These are phyloP conservation scores for Petrophora chlorosata DNA, from an alignment of 2,888 invertebrate genomes.

Conservation along the genomic window DNA sequence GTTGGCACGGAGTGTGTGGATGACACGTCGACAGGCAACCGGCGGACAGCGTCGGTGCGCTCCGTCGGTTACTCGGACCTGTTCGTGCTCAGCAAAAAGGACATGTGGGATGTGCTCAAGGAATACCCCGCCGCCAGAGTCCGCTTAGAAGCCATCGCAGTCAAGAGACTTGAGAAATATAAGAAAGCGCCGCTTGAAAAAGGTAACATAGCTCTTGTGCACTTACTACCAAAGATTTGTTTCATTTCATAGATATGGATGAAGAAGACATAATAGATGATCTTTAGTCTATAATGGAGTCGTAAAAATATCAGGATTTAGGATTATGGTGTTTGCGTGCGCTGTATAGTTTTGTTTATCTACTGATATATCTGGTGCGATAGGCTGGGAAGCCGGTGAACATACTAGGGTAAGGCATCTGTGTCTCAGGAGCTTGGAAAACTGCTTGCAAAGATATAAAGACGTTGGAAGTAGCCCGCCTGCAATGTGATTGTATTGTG, in stretches of 20 bases:
- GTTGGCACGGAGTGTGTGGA: slow-evolving; percentile 83
- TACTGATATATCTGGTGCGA: slow-evolving; percentile 8
- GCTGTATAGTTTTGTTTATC: no score
- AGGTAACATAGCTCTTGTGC: no score
- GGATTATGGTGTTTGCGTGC: no score
- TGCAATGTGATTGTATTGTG: slow-evolving; percentile 29
- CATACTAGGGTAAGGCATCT: background rate
- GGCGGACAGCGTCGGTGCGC: slow-evolving; percentile 98
- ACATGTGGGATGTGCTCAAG: slow-evolving; percentile 99
- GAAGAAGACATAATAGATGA: no score
- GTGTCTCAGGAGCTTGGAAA: background rate
- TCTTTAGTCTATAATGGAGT: no score
- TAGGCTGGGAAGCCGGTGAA: background rate
- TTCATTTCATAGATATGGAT: no score
- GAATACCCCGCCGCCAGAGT: slow-evolving; percentile 97
- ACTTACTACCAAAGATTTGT: no score
- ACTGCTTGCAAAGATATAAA: background rate
- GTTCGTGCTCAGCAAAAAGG: slow-evolving; percentile 99
- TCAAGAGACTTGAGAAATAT: slow-evolving; percentile 98
- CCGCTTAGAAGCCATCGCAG: slow-evolving; percentile 97
- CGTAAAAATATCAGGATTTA: no score
- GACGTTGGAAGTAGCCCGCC: background rate
- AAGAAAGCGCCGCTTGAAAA: slow-evolving; percentile 96
- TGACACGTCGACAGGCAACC: slow-evolving; percentile 92
- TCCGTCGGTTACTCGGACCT: slow-evolving; percentile 99